phyloP scores from a whole-genome alignment of 2,888 invertebrate genomes.

The Eilema griseolum region DNA sequence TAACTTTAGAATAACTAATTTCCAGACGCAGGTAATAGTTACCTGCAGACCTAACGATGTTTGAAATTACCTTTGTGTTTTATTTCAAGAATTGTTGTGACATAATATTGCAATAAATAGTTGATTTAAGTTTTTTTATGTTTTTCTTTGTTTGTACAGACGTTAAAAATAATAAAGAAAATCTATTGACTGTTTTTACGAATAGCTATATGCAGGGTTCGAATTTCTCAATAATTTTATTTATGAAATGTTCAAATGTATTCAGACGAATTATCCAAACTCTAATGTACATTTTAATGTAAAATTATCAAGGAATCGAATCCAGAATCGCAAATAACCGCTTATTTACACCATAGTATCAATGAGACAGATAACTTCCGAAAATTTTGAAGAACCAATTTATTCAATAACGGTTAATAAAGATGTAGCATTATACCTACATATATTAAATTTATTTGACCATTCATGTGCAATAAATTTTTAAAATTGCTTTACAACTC shows the following conservation, averaged over 20 bases:
- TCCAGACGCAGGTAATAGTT: conserved; percentile 15
- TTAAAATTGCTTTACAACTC: background rate
- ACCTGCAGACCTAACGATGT: conserved; percentile 2
- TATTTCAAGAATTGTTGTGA: background rate
- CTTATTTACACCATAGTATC: too few species aligned
- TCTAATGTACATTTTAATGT: too few species aligned
- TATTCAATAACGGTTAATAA: background rate
- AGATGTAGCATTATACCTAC: background rate
- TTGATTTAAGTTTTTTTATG: background rate
- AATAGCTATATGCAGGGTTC: background rate
- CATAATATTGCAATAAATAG: background rate
- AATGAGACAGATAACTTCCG: background rate
- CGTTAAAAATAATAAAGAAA: background rate
- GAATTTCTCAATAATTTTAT: background rate
- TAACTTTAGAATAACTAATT: conserved; percentile 41
- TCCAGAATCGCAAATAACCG: too few species aligned
- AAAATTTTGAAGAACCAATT: background rate
- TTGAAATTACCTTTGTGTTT: conserved; percentile 3
- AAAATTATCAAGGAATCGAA: too few species aligned
- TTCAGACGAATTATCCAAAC: too few species aligned
- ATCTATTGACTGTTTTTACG: background rate
- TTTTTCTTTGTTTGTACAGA: background rate
- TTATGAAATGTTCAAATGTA: too few species aligned
- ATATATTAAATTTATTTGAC: too few species aligned
- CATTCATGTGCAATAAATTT: too few species aligned